Conservation (phyloP, 2,113 vertebrate species). For the Prolemur simus region DNA sequence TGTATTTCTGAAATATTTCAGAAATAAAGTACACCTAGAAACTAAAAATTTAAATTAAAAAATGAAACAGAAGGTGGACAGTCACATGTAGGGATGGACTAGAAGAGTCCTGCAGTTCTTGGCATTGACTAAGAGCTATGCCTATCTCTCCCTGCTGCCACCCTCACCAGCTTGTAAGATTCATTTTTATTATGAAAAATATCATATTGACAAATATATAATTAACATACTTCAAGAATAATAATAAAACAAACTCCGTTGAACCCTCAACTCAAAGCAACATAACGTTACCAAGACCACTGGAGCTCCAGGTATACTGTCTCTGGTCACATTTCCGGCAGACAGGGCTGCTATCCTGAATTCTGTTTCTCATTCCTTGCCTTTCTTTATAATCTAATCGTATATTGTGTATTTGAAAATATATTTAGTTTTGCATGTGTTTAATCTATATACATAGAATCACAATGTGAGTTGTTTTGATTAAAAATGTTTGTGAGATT, state of each 20-base stretch:
- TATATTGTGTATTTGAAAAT: neutral
- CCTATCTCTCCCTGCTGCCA: neutral
- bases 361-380: neutral
- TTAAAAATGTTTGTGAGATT: neutral
- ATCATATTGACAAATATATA: neutral
- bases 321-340: neutral
- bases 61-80: neutral
- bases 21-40: neutral
- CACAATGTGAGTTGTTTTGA: neutral
- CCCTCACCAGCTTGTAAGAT: neutral
- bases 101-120: neutral
- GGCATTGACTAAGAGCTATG: neutral
- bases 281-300: neutral
- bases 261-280: neutral
- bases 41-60: constrained; percentile 13
- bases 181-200: neutral
- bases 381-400: neutral
- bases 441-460: neutral
- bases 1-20: constrained; percentile 2
- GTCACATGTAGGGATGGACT: neutral
- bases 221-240: neutral
- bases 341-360: neutral
- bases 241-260: neutral
- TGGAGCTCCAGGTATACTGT: neutral
- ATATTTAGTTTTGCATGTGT: neutral